Evolutionary conservation across 2,888 invertebrate species (phyloP).

Genomic region (Ferdinandea cuprea): DNA sequence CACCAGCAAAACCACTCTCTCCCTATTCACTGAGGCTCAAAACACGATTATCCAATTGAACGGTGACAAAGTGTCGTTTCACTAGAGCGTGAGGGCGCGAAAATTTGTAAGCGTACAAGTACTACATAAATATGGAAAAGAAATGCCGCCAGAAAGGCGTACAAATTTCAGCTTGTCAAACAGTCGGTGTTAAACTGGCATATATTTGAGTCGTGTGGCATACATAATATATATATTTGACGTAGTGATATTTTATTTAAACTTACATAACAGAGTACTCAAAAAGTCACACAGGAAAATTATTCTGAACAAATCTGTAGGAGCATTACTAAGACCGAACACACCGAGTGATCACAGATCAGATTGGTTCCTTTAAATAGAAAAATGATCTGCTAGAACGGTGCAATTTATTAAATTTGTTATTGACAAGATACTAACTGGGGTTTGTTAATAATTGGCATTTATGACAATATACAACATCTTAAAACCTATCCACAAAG

Average conservation of each 20-base stretch:
- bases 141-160: constrained; percentile 62
- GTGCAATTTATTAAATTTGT: too few species aligned
- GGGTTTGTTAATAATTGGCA: too few species aligned
- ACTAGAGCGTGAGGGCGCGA: constrained; percentile 67
- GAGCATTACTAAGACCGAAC: too few species aligned
- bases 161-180: constrained; percentile 12
- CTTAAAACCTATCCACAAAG: too few species aligned
- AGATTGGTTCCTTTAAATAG: too few species aligned
- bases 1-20: constrained; percentile 34
- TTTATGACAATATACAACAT: too few species aligned
- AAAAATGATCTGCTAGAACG: too few species aligned
- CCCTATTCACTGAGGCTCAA: constrained; percentile 51
- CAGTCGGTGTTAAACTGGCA: constrained; percentile 11
- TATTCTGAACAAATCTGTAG: too few species aligned
- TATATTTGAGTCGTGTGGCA: constrained; percentile 63
- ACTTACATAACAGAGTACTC: constrained; percentile 1
- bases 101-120: constrained; percentile 47
- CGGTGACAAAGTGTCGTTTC: constrained; percentile 71
- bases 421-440: too few species aligned
- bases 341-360: too few species aligned
- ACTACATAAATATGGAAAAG: constrained; percentile 20
- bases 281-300: constrained; percentile 20
- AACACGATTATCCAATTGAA: constrained; percentile 75
- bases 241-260: neutral
- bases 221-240: too few species aligned